These are phyloP conservation scores for Zaprionus davidi DNA, from an alignment of 1,140 invertebrate species.

Conservation along the genomic window DNA sequence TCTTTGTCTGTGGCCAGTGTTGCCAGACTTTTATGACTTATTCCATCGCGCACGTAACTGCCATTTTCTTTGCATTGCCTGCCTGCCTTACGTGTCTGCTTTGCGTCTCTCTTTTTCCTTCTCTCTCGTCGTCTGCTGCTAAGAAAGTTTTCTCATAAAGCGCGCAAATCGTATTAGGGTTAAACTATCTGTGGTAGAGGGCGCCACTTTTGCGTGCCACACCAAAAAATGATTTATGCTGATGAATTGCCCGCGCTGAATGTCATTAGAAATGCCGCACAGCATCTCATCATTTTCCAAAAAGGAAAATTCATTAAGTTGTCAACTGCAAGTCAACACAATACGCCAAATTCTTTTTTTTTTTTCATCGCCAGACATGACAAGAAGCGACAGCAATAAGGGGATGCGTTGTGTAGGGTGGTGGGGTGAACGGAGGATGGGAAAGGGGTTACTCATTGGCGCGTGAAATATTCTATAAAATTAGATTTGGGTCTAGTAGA, in stretches of 20 bases:
- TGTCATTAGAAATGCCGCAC: conserved; percentile 42
- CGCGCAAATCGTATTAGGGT: conserved; percentile 60
- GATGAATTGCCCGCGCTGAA: conserved; percentile 46
- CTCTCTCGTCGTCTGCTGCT: background rate
- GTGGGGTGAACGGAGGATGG: background rate
- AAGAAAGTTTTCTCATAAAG: conserved; percentile 75
- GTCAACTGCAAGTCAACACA: conserved; percentile 83
- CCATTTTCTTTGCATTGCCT: conserved; percentile 48
- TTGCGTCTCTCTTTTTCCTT: background rate
- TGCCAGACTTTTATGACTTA: conserved; percentile 65
- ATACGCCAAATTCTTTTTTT: conserved; percentile 35
- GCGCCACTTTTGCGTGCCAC: conserved; percentile 35
- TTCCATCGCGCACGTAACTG: conserved; percentile 50
- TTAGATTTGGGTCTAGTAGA: conserved; percentile 15
- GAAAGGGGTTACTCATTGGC: conserved; percentile 24
- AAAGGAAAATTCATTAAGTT: conserved; percentile 79
- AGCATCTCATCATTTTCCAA: conserved; percentile 5
- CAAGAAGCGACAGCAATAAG: conserved; percentile 17
- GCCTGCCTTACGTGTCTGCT: conserved; percentile 1
- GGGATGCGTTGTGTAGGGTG: background rate
- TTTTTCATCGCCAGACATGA: conserved; percentile 66
- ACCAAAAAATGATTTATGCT: conserved; percentile 55
- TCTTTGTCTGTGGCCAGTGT: conserved; percentile 36
- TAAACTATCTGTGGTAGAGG: conserved; percentile 52
- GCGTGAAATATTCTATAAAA: conserved; percentile 54